Base-by-base conservation (phyloP, 2,113 vertebrate species). In the Salminus brasiliensis region DNA sequence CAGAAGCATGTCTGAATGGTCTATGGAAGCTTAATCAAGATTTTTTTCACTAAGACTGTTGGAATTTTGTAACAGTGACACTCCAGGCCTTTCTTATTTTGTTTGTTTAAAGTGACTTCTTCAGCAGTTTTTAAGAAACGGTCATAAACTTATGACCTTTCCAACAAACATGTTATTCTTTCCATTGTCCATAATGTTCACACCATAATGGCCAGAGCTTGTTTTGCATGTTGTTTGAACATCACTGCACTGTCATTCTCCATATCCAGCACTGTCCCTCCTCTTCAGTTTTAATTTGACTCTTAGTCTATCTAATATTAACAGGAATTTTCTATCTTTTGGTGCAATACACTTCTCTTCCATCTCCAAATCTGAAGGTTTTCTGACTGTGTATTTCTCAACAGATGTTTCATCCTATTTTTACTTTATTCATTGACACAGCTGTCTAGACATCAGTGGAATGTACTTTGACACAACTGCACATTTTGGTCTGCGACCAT, bases 231-330 rank as follows among this genome's bases (percentile, higher is more conserved):
- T n/a, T n/a, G n/a, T n/a, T n/a, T n/a, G n/a, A n/a, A n/a, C n/a
- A n/a, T n/a, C n/a, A n/a, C 23, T 80, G 39, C 12, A 78, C 49
- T 0, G 81, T 23, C 1, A 65, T 30, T 67, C 68, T 76, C 69
- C 13, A 16, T 49, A 83, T 74, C n/a, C n/a, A n/a, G n/a, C 5
- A 83, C 12, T 0, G 71, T 83, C 12, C 76, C 18, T 27, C 83
- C 69, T 27, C 77, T 80, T 72, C 78, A 41, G 74, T 71, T 21
- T 81, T 45, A n/a, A 71, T 81, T 2, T 81, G 16, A 36, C 75
- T 67, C 32, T 52, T 62, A 3, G 47, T 82, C 18, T 78, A 29
- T 45, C 81, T 41, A 78, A 55, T 82, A 47, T 63, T 72, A 18
- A 60, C 81, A 29, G 75, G 74, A 67, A 73, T 72, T 73, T 71